Evolutionary conservation across 1,140 invertebrate genomes (phyloP).

Genomic region (Musca vetustissima): DNA sequence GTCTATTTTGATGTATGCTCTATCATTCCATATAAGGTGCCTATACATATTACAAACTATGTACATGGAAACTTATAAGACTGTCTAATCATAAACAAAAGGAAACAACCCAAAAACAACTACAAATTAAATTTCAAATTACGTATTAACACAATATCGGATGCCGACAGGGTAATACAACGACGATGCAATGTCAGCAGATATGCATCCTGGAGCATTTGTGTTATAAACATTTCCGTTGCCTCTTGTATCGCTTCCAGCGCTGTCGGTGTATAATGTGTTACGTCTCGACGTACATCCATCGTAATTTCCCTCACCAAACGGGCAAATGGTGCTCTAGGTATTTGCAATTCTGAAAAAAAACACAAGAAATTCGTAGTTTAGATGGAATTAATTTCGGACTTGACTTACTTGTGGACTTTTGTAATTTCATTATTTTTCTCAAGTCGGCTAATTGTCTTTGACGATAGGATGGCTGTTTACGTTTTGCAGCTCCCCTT

Average conservation of each 20-base stretch:
- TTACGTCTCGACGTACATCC: slow-evolving; percentile 4
- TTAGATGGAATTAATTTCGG: too few relatives aligned
- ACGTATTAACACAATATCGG: slow-evolving; percentile 60
- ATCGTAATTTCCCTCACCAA: slow-evolving; percentile 34
- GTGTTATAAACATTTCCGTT: slow-evolving; percentile 72
- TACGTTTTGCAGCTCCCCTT: background rate
- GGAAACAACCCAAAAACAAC: background rate
- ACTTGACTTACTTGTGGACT: background rate
- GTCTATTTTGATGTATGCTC: too few relatives aligned
- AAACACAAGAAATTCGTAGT: background rate
- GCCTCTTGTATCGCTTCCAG: slow-evolving; percentile 67
- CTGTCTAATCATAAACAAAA: too few relatives aligned
- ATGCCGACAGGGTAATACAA: slow-evolving; percentile 71
- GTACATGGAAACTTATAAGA: too few relatives aligned
- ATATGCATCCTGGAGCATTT: slow-evolving; percentile 75
- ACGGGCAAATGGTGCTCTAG: slow-evolving; percentile 34
- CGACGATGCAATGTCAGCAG: slow-evolving; percentile 71
- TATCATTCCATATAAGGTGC: too few relatives aligned
- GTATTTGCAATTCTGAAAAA: slow-evolving; percentile 27
- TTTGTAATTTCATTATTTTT: background rate
- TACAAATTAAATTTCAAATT: slow-evolving; percentile 35
- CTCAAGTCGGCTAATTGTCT: background rate
- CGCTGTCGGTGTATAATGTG: slow-evolving; percentile 61
- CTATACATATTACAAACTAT: too few relatives aligned
- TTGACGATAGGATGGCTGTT: background rate